phyloP scores from a whole-genome alignment of 2,797 vertebrate species.

The Poliocrania exsul region DNA sequence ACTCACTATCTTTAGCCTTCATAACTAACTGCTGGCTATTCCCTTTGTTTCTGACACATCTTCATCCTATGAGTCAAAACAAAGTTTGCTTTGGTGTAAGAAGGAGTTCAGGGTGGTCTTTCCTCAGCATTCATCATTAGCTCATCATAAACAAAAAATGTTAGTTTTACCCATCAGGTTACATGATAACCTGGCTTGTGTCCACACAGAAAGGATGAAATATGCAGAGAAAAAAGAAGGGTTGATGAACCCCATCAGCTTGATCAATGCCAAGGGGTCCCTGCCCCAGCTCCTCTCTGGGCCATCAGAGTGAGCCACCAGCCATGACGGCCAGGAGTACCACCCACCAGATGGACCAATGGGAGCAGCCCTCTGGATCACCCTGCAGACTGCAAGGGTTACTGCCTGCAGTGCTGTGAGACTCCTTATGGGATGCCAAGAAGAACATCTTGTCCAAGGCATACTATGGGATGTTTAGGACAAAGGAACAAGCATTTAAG shows the following conservation, averaged over 20 bases:
- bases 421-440: background rate
- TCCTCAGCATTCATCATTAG: background rate
- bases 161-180: background rate
- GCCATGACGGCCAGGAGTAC: background rate
- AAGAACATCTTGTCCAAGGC: background rate
- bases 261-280: fast-evolving
- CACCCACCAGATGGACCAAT: background rate
- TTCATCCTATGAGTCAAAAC: background rate
- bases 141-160: background rate
- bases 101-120: background rate
- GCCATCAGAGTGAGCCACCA: background rate
- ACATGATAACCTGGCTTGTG: background rate
- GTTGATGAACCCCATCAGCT: background rate
- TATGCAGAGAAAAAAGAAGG: background rate
- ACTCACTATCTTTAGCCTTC: background rate
- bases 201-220: background rate
- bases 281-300: background rate
- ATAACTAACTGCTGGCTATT: background rate
- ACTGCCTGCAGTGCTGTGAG: too few species aligned
- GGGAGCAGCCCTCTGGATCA: background rate
- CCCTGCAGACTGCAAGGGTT: background rate
- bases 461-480: background rate
- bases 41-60: background rate
- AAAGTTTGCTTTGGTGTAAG: background rate
- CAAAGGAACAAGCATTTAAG: background rate